These are phyloP conservation scores for Amphiprion ocellaris DNA, from an alignment of 2,113 vertebrate species.

Conservation along the genomic window DNA sequence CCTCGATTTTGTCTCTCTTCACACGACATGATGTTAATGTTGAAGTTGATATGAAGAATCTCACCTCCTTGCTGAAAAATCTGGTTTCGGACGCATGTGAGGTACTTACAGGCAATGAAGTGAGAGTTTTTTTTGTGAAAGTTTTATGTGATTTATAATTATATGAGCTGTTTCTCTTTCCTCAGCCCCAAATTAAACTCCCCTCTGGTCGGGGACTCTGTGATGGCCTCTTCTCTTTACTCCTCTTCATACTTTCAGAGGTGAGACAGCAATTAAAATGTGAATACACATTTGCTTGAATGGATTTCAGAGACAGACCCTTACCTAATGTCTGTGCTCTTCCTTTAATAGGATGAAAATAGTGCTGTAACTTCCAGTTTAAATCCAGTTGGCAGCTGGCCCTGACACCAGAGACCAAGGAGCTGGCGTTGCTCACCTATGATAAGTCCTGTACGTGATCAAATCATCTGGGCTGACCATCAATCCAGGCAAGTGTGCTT, in stretches of 20 bases:
- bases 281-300: no score
- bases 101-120: conserved; percentile 61
- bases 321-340: not conserved
- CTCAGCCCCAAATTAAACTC: conserved; percentile 49
- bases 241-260: conserved; percentile 77
- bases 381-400: conserved; percentile 19
- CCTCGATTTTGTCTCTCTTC: conserved; percentile 78
- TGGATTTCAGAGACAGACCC: not conserved
- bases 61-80: conserved; percentile 66
- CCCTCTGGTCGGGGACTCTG: conserved; percentile 79
- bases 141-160: not conserved
- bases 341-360: conserved; percentile 66
- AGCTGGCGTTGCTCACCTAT: no score
- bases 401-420: no score
- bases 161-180: not conserved
- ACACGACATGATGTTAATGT: conserved; percentile 61
- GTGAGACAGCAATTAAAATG: conserved; percentile 52
- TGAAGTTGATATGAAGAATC: conserved; percentile 60
- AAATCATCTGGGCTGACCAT: no score
- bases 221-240: conserved; percentile 82
- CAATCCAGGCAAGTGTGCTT: no score
- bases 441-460: no score
- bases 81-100: conserved; percentile 58
- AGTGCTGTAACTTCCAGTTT: conserved; percentile 43
- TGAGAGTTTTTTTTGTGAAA: not conserved